Percentiles rank a stretch among this genome's conserved stretches.
Conservation (phyloP, 1,140 invertebrate genomes). For the Tachypleus tridentatus region DNA sequence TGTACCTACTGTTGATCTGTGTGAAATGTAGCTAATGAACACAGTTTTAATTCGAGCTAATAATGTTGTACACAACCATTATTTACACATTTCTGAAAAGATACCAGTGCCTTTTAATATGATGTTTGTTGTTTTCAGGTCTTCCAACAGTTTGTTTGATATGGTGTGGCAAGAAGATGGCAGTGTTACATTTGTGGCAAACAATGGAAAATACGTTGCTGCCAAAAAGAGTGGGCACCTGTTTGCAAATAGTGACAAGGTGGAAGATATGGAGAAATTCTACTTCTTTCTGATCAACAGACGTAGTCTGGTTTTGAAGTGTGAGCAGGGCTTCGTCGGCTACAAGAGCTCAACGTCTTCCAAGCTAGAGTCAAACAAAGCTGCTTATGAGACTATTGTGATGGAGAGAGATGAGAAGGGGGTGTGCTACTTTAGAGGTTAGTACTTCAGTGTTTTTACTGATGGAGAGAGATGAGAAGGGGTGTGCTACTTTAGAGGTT, state of each 20-base stretch:
- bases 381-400: slow-evolving; percentile 81
- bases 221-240: slow-evolving; percentile 89
- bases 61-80: no score
- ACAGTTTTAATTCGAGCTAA: no score
- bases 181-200: slow-evolving; percentile 76
- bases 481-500: no score
- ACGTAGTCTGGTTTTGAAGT: slow-evolving; percentile 83
- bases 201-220: slow-evolving; percentile 84
- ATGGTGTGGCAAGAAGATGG: slow-evolving; percentile 84
- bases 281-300: slow-evolving; percentile 86
- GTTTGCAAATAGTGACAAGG: slow-evolving; percentile 69
- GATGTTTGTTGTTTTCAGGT: slow-evolving; percentile 39
- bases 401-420: slow-evolving; percentile 83
- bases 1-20: no score
- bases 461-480: no score
- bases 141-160: slow-evolving; percentile 80
- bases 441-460: neutral
- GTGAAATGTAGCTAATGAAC: no score
- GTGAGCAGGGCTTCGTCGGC: slow-evolving; percentile 94
- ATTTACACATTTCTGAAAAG: no score
- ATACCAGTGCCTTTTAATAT: no score
- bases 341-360: slow-evolving; percentile 63
- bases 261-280: slow-evolving; percentile 80
- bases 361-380: slow-evolving; percentile 90
- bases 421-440: slow-evolving; percentile 83